Conservation (phyloP, 1,140 invertebrate genomes). For the Drosophila nigromelanica region DNA sequence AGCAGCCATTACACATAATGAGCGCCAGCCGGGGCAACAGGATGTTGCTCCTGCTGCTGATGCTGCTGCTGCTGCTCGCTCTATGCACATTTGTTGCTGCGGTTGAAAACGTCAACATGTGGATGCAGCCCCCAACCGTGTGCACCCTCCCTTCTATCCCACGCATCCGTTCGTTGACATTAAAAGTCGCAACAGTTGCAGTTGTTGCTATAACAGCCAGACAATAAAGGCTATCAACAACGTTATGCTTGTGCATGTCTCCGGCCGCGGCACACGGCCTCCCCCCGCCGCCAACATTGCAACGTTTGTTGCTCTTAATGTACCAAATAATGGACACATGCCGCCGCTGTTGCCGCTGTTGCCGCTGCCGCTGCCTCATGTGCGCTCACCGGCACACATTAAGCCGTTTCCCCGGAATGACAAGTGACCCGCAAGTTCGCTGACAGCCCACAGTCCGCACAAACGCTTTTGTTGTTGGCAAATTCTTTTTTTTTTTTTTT, state of each 20-base stretch:
- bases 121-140: background rate
- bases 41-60: constrained; percentile 40
- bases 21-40: constrained; percentile 55
- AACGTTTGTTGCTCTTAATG: constrained; percentile 40
- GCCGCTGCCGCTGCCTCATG: constrained; percentile 23
- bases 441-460: background rate
- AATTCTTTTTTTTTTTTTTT: background rate
- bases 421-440: constrained; percentile 19
- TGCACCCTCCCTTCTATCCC: background rate
- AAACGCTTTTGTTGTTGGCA: background rate
- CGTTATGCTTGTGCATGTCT: constrained; percentile 33
- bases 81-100: constrained; percentile 76
- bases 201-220: constrained; percentile 44
- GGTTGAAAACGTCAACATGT: constrained; percentile 67
- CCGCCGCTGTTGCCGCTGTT: background rate
- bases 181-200: constrained; percentile 70
- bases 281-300: background rate
- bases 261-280: background rate
- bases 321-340: constrained; percentile 54
- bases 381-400: constrained; percentile 42
- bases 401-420: constrained; percentile 44
- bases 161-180: constrained; percentile 59
- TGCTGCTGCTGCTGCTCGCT: constrained; percentile 6
- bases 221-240: constrained; percentile 74
- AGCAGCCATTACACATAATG: constrained; percentile 77